Conservation (phyloP, 2,113 vertebrate species). For the Dipodomys spectabilis region DNA sequence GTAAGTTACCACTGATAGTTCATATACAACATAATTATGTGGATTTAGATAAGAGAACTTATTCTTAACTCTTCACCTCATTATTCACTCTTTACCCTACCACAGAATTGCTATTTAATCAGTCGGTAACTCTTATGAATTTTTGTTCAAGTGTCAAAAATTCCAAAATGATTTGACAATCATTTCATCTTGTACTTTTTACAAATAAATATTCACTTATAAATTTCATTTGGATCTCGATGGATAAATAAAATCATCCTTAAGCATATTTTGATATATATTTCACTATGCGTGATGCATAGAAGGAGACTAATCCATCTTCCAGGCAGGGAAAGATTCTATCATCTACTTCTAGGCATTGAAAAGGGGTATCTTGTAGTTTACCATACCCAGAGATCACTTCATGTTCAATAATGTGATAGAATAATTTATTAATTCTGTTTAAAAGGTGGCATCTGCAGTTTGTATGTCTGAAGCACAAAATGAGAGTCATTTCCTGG, state of each 20-base stretch:
- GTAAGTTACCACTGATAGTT: not conserved
- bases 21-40: not conserved
- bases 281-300: not conserved
- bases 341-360: not conserved
- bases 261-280: not conserved
- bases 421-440: constrained; percentile 20
- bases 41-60: not conserved
- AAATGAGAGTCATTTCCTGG: not conserved
- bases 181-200: not conserved
- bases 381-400: not conserved
- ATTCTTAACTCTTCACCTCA: not conserved
- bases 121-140: not conserved
- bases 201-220: not conserved
- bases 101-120: not conserved
- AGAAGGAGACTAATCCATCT: not conserved
- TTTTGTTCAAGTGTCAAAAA: not conserved
- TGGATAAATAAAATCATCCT: not conserved
- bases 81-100: not conserved
- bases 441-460: not conserved
- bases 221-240: not conserved
- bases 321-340: not conserved
- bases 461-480: not conserved
- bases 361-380: not conserved
- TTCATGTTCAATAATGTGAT: constrained; percentile 41
- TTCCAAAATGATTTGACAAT: not conserved